These are phyloP conservation scores for Potamilus streckersoni DNA, from an alignment of 1,140 invertebrate species.

Conservation along the genomic window DNA sequence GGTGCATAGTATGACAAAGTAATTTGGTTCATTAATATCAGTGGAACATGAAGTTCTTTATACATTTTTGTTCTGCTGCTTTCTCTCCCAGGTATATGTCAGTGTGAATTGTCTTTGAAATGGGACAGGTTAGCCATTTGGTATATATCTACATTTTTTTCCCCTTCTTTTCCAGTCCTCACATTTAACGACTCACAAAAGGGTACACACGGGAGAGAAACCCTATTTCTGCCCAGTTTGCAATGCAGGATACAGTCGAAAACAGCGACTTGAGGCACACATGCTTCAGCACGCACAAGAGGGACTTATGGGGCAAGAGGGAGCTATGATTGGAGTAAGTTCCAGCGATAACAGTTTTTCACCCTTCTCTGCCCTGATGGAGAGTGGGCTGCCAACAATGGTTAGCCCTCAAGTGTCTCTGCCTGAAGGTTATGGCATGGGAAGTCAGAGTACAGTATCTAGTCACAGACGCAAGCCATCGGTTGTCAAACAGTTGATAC, in stretches of 20 bases:
- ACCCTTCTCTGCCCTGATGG: background rate
- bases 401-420: background rate
- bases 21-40: no score
- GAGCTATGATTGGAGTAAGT: background rate
- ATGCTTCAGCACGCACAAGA: conserved; percentile 30
- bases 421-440: background rate
- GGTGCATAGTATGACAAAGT: no score
- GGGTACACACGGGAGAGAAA: conserved; percentile 40
- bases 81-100: no score
- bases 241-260: conserved; percentile 37
- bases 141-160: no score
- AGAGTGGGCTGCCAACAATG: background rate
- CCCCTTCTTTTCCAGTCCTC: conserved; percentile 35
- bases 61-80: no score
- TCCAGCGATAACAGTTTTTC: background rate
- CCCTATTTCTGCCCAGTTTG: conserved; percentile 29
- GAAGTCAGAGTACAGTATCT: conserved; percentile 5
- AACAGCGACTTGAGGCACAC: conserved; percentile 32
- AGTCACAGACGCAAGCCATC: conserved; percentile 5
- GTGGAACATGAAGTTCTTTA: no score
- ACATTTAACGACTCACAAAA: conserved; percentile 38
- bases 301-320: no score
- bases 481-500: conserved; percentile 4
- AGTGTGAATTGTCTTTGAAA: no score
- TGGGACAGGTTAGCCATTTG: no score